A percentile compares a stretch with the other conserved stretches of the same genome.
Conservation (phyloP, 2,113 vertebrate genomes). For the Sisor rabdophorus region DNA sequence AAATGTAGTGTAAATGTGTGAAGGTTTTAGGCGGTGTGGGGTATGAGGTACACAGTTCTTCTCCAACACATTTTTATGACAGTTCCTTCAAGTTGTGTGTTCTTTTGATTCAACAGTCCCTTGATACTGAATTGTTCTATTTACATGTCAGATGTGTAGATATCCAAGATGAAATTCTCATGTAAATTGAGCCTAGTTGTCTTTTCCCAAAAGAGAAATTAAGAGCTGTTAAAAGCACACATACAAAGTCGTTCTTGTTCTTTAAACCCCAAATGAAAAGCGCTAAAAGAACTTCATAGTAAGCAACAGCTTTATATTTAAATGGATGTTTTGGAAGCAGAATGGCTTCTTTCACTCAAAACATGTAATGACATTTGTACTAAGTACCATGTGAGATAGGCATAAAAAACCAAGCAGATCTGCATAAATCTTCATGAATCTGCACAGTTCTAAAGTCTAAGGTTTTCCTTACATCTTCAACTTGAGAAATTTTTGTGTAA, state of each 20-base stretch:
- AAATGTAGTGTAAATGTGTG: too few species aligned
- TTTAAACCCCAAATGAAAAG: not conserved
- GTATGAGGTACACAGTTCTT: too few species aligned
- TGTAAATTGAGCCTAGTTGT: constrained; percentile 5
- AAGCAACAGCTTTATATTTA: constrained; percentile 23
- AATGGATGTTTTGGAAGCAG: not conserved
- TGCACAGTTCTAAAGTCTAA: not conserved
- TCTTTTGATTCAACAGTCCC: not conserved
- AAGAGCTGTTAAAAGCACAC: constrained; percentile 22
- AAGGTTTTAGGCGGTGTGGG: too few species aligned
- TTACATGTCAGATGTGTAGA: constrained; percentile 1
- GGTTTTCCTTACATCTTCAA: not conserved
- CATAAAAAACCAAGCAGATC: too few species aligned
- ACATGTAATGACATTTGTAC: not conserved
- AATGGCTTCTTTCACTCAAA: constrained; percentile 6
- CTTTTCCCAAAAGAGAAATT: not conserved
- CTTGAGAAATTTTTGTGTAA: constrained; percentile 11
- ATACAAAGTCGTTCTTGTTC: constrained; percentile 42
- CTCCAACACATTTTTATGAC: not conserved
- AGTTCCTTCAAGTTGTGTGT: not conserved
- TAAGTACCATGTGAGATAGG: not conserved
- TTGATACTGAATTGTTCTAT: not conserved
- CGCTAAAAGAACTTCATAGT: constrained; percentile 14
- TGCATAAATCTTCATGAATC: too few species aligned
- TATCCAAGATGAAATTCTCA: constrained; percentile 1